A percentile compares a stretch with the other conserved stretches of the same genome.
Conservation (phyloP, 1,140 invertebrate genomes). For the Physella acuta region DNA sequence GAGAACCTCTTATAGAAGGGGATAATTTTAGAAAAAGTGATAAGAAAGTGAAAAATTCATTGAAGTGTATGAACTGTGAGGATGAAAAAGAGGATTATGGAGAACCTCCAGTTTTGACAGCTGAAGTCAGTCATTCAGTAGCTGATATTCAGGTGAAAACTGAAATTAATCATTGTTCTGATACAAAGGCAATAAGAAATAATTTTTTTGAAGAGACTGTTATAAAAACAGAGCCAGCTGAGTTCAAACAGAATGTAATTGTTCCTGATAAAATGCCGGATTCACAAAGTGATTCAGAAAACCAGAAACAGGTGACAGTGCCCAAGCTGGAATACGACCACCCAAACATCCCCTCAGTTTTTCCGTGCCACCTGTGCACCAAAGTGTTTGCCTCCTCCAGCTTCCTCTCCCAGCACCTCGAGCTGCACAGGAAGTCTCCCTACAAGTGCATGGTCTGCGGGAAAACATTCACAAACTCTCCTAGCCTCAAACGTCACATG, state of each 20-base stretch:
- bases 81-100: constrained; percentile 21
- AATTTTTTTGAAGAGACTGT: no score
- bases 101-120: constrained; percentile 16
- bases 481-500: constrained; percentile 17
- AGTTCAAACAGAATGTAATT: no score
- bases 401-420: constrained; percentile 8
- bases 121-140: not conserved
- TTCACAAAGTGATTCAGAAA: not conserved
- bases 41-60: constrained; percentile 13
- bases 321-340: constrained; percentile 12
- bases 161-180: not conserved
- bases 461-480: constrained; percentile 22
- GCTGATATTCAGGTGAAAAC: not conserved
- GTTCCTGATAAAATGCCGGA: no score
- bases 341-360: constrained; percentile 15
- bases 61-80: constrained; percentile 22
- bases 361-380: constrained; percentile 19
- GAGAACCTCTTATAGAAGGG: constrained; percentile 18
- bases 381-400: constrained; percentile 16
- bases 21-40: constrained; percentile 13
- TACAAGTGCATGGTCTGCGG: constrained; percentile 22
- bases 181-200: not conserved
- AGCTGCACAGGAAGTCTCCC: constrained; percentile 10
- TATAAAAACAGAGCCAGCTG: no score
- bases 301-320: no score